Conservation (phyloP, 2,113 vertebrate genomes). For the Hemicordylus capensis region DNA sequence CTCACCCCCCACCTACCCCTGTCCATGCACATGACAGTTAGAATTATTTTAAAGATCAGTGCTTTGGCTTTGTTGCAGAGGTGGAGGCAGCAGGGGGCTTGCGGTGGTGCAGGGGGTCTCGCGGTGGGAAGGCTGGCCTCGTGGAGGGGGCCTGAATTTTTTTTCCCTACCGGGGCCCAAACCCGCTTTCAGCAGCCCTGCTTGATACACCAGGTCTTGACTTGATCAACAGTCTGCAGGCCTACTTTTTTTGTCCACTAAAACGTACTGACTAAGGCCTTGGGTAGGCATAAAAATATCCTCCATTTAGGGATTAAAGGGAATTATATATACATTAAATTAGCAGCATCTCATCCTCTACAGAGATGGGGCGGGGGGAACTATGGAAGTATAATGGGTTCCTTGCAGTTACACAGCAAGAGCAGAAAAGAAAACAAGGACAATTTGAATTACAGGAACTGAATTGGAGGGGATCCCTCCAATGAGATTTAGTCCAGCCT, state of each 20-base stretch:
- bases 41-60: too few species aligned
- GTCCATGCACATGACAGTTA: too few species aligned
- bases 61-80: too few species aligned
- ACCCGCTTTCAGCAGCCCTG: too few species aligned
- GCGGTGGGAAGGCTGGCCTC: too few species aligned
- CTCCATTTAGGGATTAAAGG: neutral
- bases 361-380: conserved; percentile 25
- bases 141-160: too few species aligned
- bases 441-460: neutral
- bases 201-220: too few species aligned
- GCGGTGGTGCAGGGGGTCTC: too few species aligned
- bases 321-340: neutral
- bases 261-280: neutral
- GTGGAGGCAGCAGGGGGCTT: too few species aligned
- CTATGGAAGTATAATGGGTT: neutral
- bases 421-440: conserved; percentile 17
- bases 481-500: neutral
- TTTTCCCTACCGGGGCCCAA: too few species aligned
- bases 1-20: too few species aligned
- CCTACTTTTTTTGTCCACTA: neutral
- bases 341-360: neutral
- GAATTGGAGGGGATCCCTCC: neutral
- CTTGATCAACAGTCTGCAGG: neutral
- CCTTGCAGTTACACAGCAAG: neutral
- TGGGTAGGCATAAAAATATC: neutral